These are phyloP conservation scores for Idaea biselata DNA, from an alignment of 2,888 invertebrate genomes.

Conservation along the genomic window DNA sequence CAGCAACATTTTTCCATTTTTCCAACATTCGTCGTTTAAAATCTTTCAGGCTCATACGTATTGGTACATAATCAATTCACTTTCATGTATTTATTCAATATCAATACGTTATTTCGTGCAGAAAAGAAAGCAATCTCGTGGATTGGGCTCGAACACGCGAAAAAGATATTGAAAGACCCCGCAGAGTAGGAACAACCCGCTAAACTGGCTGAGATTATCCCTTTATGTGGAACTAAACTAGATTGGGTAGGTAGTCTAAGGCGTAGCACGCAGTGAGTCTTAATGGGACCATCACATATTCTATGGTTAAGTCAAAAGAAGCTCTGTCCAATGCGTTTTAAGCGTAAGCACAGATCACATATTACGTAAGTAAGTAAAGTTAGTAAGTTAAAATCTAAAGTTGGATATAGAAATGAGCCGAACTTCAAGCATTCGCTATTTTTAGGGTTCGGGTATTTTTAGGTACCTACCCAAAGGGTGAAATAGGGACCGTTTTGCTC, in stretches of 20 bases:
- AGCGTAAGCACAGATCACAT: too few relatives aligned
- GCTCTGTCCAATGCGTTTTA: too few relatives aligned
- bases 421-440: too few relatives aligned
- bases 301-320: too few relatives aligned
- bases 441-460: too few relatives aligned
- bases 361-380: too few relatives aligned
- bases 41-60: not conserved
- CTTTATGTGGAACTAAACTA: constrained; percentile 28
- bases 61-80: constrained; percentile 50
- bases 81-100: constrained; percentile 58
- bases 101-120: constrained; percentile 33
- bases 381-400: too few relatives aligned
- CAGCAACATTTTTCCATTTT: constrained; percentile 1
- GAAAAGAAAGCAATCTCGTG: constrained; percentile 60
- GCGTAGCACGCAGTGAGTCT: too few relatives aligned
- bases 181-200: constrained; percentile 50
- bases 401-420: too few relatives aligned
- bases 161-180: constrained; percentile 62
- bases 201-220: constrained; percentile 52
- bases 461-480: too few relatives aligned
- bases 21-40: not conserved
- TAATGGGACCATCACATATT: too few relatives aligned
- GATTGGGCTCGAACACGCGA: constrained; percentile 63
- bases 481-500: too few relatives aligned
- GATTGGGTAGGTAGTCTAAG: not conserved